Conservation (phyloP, 2,113 vertebrate genomes). For the Capreolus pygargus region DNA sequence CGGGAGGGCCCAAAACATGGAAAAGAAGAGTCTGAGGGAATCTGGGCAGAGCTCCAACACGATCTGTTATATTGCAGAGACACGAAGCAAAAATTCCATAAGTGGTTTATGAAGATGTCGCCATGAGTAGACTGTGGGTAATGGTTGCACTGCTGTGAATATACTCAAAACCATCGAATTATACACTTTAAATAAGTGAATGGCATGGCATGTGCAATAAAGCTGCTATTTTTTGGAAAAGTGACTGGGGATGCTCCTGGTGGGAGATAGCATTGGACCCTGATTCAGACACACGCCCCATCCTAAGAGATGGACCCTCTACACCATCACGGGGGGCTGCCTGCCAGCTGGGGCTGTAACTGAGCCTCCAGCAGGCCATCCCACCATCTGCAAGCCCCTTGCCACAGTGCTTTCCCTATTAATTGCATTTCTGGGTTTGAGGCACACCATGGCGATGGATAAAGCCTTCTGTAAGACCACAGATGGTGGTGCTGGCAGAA, state of each 20-base stretch:
- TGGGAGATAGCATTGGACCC: background rate
- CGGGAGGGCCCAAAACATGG: background rate
- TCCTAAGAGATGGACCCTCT: background rate
- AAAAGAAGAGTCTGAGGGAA: background rate
- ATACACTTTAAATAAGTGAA: background rate
- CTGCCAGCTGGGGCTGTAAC: background rate
- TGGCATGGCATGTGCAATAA: background rate
- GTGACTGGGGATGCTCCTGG: background rate
- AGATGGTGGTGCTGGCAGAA: background rate
- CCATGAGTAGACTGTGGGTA: background rate
- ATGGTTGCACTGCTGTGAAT: too few species aligned
- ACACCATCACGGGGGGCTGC: rapidly evolving
- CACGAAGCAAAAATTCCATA: background rate
- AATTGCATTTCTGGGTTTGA: background rate
- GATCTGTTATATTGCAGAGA: background rate
- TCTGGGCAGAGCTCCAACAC: background rate
- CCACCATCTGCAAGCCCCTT: background rate
- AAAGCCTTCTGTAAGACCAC: background rate
- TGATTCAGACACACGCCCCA: background rate
- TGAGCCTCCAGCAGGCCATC: background rate
- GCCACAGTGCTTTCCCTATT: background rate
- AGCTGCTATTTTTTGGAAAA: background rate
- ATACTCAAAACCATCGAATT: rapidly evolving
- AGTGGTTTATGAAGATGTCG: background rate
- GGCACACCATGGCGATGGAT: background rate